Conservation (phyloP, 1,140 invertebrate species). For the Phymorhynchus buccinoides region DNA sequence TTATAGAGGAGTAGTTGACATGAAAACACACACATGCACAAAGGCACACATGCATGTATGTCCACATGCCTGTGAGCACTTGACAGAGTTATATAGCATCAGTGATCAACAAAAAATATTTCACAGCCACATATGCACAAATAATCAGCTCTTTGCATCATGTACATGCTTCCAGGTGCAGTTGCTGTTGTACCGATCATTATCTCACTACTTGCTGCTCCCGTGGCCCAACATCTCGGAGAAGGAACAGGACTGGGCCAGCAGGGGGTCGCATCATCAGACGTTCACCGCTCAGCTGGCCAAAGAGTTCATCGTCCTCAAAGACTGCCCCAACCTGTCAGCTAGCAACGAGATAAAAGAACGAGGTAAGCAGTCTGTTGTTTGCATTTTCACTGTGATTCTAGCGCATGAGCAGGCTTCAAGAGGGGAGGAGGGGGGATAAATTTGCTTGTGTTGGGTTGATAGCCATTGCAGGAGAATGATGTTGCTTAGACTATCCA, state of each 20-base stretch:
- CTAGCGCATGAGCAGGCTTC: too few relatives aligned
- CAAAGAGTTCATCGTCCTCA: slow-evolving; percentile 67
- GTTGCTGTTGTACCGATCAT: slow-evolving; percentile 75
- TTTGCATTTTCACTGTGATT: too few relatives aligned
- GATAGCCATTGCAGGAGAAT: too few relatives aligned
- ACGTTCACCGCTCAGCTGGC: slow-evolving; percentile 70
- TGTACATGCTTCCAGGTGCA: slow-evolving; percentile 73
- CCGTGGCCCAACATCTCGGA: slow-evolving; percentile 75
- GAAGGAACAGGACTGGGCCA: slow-evolving; percentile 75
- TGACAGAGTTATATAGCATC: too few relatives aligned
- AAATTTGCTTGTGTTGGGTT: too few relatives aligned
- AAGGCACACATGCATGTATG: not conserved
- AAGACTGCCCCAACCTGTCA: slow-evolving; percentile 54
- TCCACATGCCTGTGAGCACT: not conserved
- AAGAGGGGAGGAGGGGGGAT: too few relatives aligned
- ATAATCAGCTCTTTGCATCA: too few relatives aligned
- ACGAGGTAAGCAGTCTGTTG: slow-evolving; percentile 58
- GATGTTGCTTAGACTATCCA: too few relatives aligned
- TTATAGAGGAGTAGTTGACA: too few relatives aligned
- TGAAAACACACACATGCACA: too few relatives aligned
- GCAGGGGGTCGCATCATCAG: slow-evolving; percentile 66
- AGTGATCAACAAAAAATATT: too few relatives aligned
- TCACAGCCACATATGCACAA: too few relatives aligned
- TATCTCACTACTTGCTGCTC: slow-evolving; percentile 78
- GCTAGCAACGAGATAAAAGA: slow-evolving; percentile 67